These are phyloP conservation scores for Pteropus alecto DNA, from an alignment of 2,113 vertebrate species.

Conservation along the genomic window DNA sequence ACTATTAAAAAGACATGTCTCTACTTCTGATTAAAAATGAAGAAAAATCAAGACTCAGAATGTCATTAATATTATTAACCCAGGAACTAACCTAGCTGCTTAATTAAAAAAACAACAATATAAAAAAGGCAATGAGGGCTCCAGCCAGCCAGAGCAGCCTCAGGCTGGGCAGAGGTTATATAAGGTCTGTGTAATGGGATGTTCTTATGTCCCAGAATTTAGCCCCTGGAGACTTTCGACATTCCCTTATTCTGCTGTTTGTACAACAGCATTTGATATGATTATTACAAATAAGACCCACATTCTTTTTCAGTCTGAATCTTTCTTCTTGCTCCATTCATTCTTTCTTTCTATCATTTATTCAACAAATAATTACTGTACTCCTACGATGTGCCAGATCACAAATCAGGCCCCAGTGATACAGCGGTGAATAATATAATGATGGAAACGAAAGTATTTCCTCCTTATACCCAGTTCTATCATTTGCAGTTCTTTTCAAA, in stretches of 20 bases:
- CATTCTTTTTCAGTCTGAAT: background rate
- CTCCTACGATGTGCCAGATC: background rate
- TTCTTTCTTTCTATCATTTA: background rate
- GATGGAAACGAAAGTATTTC: background rate
- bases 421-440: background rate
- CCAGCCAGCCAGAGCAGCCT: background rate
- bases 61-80: constrained; percentile 78
- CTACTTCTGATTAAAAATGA: constrained; percentile 73
- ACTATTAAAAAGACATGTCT: constrained; percentile 68
- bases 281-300: background rate
- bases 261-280: background rate
- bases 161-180: background rate
- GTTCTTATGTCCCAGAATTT: background rate
- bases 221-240: background rate
- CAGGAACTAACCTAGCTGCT: constrained; percentile 46
- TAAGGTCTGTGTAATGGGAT: background rate
- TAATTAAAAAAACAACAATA: constrained; percentile 52
- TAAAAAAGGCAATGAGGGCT: background rate
- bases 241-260: background rate
- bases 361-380: background rate
- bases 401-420: background rate
- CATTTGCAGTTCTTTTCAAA: constrained; percentile 8
- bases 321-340: background rate
- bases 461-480: background rate
- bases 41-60: constrained; percentile 73